Percentiles rank a stretch among this genome's conserved stretches.
Conservation (phyloP, 2,113 vertebrate species). For the Bubo bubo region DNA sequence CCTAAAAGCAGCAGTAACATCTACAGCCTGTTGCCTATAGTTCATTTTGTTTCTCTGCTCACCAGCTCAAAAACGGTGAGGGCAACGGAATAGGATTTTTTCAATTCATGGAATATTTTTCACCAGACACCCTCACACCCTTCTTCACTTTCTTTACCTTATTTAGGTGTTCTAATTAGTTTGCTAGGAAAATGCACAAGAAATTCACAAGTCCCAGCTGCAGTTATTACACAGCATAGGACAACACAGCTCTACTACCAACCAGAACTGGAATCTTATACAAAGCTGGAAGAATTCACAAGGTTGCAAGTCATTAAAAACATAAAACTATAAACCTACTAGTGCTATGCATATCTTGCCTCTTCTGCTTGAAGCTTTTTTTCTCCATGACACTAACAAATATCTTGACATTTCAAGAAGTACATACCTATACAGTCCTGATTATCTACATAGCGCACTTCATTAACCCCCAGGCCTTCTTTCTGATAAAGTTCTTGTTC, state of each 20-base stretch:
- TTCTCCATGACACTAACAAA: neutral
- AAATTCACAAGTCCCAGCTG: neutral
- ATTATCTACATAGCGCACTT: conserved; percentile 98
- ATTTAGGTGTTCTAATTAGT: neutral
- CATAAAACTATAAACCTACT: neutral
- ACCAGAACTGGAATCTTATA: neutral
- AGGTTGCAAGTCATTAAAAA: neutral
- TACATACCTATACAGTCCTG: conserved; percentile 96
- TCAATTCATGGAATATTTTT: neutral
- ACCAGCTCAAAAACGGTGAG: neutral
- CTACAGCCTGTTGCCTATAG: neutral
- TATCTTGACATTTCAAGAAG: neutral
- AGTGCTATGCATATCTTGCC: neutral
- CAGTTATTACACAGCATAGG: neutral
- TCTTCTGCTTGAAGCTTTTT: neutral
- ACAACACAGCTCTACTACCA: neutral
- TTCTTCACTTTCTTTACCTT: neutral
- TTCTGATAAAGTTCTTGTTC: conserved; percentile 97
- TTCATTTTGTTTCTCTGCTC: neutral
- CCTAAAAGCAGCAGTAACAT: neutral
- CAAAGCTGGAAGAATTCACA: neutral
- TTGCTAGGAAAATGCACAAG: neutral
- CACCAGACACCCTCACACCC: neutral
- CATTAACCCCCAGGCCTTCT: conserved; percentile 95
- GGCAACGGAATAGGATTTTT: neutral